Evolutionary conservation across 2,113 vertebrate species (phyloP), one percentile per base, ranked within the genome.

Genomic region (Cottus gobio): DNA sequence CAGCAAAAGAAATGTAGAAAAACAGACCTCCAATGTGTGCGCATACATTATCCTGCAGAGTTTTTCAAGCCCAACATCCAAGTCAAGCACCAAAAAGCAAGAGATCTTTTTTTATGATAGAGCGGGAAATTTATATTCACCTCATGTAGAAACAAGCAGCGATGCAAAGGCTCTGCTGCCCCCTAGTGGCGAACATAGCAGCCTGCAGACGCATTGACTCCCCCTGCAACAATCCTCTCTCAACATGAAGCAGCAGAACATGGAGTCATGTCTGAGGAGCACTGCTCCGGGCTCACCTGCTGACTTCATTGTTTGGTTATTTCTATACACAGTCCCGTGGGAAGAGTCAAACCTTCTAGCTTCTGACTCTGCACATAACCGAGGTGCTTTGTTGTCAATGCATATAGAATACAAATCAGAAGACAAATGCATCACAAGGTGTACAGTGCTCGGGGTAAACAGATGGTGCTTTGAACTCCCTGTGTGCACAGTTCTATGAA

Each of bases 391-490:
- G 48, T 57, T 60, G 65, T 61, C 60, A 50, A 2, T 31, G 37
- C 42, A 58, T 72, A 71, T 64, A 66, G 58, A 61, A 26, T 71
- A 24, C 65, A 72, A 81, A 75, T 81, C 42, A 16, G 70, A 65
- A 16, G 36, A 69, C 44, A 63, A 54, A 52, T n/a, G 24, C 77
- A 28, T 4, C 50, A 68, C 20, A 64, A 36, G 26, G 26, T 16
- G 34, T 34, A 34, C 34, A 34, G 16, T 13, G 62, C 31, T 52
- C 5, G 18, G 50, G 28, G 70, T 48, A 58, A 68, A 54, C 52
- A 72, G 57, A 70, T 11, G 50, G 5, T 8, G 58, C 68, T 76
- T 64, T 77, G 69, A 75, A 71, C 36, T 56, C 37, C 48, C 18
- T 20, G 24, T 62, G 42, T 2, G 34, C 72, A 58, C 7, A 37